Evolutionary conservation across 2,797 vertebrate species (phyloP), one percentile per base, ranked within the genome.

Genomic region (Anisognathus igniventris): DNA sequence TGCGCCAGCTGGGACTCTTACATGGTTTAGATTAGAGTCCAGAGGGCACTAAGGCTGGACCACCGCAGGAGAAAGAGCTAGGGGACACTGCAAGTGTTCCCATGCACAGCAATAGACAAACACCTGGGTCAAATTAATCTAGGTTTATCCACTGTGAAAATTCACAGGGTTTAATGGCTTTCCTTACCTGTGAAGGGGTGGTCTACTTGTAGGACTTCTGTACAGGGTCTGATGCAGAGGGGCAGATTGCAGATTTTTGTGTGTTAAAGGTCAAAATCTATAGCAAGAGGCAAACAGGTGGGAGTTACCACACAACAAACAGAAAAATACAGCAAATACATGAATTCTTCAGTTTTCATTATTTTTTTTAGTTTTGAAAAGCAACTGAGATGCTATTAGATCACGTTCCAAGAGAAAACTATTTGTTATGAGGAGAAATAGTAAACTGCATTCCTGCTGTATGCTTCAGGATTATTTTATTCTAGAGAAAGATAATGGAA

Each of bases 41-140:
- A 57, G 68, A 78, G 64, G 65, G 91, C 80, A 31, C 90, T 88
- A 7, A 47, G 50, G 10, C 57, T 89, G 93, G 96, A 97, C 96
- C 95, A 97, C 97, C 96, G 0, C 91, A 53, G 92, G 86, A 94
- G 91, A 92, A 94, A 91, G 73, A 53, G 83, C 76, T 58, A 70
- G 33, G 64, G 95, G 96, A 97, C 93, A 95, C 90, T 66, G 33
- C 76, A 95, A 95, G 89, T 83, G 81, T 80, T 97, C 92, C 93
- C 96, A 95, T 88, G 91, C 82, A 40, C 42, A 19, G 14, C 30
- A 71, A 86, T 96, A 95, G 87, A 93, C 88, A 90, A 97, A 95
- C 97, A 97, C 95, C 96, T 97, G 96, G 89, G 50, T 85, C 92
- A 91, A 95, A 96, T 96, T 97, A 96, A 96, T 92, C 58, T 86